phyloP scores from a whole-genome alignment of 2,113 vertebrate genomes.

The Saguinus midas region DNA sequence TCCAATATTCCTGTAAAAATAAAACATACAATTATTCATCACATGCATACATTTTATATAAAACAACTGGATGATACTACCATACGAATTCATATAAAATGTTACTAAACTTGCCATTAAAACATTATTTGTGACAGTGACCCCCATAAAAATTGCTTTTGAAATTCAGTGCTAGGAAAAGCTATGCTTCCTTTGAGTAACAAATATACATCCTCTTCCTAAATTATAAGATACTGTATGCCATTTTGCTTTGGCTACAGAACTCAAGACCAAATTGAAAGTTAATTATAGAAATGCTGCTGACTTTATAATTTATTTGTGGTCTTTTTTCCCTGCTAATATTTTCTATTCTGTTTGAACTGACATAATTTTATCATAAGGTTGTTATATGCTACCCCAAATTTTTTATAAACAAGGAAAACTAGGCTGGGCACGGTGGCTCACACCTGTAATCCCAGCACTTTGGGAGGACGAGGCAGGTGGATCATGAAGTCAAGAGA shows the following conservation, averaged over 20 bases:
- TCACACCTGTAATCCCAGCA: no score
- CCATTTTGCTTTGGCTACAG: constrained; percentile 40
- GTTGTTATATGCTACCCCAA: not conserved
- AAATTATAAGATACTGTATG: constrained; percentile 14
- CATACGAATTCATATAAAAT: constrained; percentile 25
- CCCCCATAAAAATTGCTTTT: constrained; percentile 34
- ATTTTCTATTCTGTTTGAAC: constrained; percentile 10
- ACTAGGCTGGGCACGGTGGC: not conserved
- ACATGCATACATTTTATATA: constrained; percentile 47
- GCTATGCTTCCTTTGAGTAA: not conserved
- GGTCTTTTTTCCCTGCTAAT: constrained; percentile 8
- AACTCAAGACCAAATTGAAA: constrained; percentile 50
- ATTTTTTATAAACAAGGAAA: constrained; percentile 36
- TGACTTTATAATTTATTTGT: constrained; percentile 32
- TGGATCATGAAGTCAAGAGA: no score
- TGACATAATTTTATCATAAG: constrained; percentile 42
- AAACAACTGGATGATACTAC: constrained; percentile 19
- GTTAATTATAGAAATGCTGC: constrained; percentile 46
- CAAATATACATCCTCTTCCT: not conserved
- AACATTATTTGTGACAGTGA: constrained; percentile 41
- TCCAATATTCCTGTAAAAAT: constrained; percentile 79
- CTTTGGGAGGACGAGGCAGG: no score
- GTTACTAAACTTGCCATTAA: constrained; percentile 47
- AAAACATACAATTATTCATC: constrained; percentile 75
- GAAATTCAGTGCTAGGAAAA: constrained; percentile 49